A percentile compares a stretch with the other conserved stretches of the same genome.
Evolutionary conservation across 1,140 invertebrate genomes (phyloP).

Genomic region (Pteromalus puparum): DNA sequence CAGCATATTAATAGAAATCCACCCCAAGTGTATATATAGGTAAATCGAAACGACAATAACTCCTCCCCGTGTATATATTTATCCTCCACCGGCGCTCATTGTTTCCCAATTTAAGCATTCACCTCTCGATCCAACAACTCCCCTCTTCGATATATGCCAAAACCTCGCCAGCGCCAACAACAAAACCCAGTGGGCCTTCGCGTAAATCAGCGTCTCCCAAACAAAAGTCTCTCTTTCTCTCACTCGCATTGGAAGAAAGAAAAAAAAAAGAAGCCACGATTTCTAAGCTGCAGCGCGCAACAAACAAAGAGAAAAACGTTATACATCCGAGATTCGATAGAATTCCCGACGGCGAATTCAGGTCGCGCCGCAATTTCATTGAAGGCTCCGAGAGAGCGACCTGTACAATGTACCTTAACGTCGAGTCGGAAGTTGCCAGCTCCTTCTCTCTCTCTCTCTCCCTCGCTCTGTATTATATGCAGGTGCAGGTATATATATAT

Average conservation of each 20-base stretch:
- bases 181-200: neutral
- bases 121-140: neutral
- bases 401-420: neutral
- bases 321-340: slow-evolving; percentile 6
- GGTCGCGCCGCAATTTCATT: slow-evolving; percentile 32
- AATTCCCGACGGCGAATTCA: slow-evolving; percentile 17
- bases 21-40: too few relatives aligned
- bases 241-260: neutral
- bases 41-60: neutral
- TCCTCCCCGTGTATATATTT: neutral
- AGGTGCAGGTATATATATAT: neutral
- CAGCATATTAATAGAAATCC: too few relatives aligned
- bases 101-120: neutral
- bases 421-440: neutral
- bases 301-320: neutral
- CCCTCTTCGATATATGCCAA: too few relatives aligned
- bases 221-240: neutral
- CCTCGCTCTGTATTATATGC: neutral
- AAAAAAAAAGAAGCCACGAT: neutral
- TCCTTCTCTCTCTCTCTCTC: neutral
- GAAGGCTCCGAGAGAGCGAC: neutral
- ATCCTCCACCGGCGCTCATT: neutral
- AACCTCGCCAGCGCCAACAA: neutral
- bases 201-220: neutral
- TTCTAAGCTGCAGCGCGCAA: neutral